Evolutionary conservation across 2,888 invertebrate species (phyloP), one percentile per base, ranked within the genome.

Genomic region (Andrena dorsata): DNA sequence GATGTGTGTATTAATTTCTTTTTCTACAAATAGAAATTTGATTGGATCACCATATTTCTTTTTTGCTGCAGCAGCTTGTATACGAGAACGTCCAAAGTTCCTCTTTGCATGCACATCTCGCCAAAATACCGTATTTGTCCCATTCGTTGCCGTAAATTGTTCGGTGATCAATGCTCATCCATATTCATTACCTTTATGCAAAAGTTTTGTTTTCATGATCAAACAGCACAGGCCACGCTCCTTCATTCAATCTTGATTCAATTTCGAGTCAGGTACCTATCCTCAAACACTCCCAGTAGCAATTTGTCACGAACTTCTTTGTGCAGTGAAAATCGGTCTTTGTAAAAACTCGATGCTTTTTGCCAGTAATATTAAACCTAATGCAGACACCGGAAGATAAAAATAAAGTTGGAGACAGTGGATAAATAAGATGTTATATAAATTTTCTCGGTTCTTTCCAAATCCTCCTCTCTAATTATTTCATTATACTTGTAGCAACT

Each of bases 141-240:
- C 3, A 16, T 23, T 30, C 20, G 0, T n/a, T 13, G n/a, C 13
- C 20, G 13, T 60, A 23, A 26, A 20, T 58, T 41, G 56, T 10
- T 26, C 56, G 4, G 20, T 26, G 56, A 26, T 53, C 53, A 53
- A 26, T 58, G 28, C 58, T 70, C 28, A 13, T 70, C 30, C 41
- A 2, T 30, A 28, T 30, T 32, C 70, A n/a, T 51, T 63, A 63
- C 49, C 30, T 49, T 63, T 51, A 71, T 63, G 63, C 47, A 41
- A 30, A 49, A 49, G 30, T 51, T 20, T 49, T 16, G 32, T 32
- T 51, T 71, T 56, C 56, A 28, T 13, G 69, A 69, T 68, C 32
- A 8, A 56, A 56, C 32, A 35, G 0, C 16, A 8, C 7, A 7
- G 16, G 16, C 8, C 20, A 32, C 6, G 0, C 47, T 16, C 0